These are phyloP conservation scores for Iguana delicatissima DNA, from an alignment of 2,797 vertebrate species.

Conservation along the genomic window DNA sequence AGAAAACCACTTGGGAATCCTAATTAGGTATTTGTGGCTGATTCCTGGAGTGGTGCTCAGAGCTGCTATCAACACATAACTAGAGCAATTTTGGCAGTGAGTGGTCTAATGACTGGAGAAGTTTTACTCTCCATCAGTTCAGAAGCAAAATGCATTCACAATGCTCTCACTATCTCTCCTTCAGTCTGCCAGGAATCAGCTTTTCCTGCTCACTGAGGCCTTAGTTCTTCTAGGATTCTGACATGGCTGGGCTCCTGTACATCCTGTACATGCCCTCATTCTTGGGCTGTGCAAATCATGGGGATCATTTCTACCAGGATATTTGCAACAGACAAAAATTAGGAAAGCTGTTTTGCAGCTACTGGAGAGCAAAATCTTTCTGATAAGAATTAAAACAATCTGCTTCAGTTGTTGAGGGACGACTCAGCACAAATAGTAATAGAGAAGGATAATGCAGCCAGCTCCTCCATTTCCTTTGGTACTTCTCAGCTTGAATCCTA, in stretches of 20 bases:
- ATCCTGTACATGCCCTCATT: not conserved
- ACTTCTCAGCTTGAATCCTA: not conserved
- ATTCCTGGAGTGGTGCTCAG: conserved; percentile 1
- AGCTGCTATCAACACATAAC: not conserved
- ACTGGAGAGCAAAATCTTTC: not conserved
- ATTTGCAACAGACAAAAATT: not conserved
- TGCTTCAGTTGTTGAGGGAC: not conserved
- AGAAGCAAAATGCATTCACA: not conserved
- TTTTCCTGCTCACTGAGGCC: not conserved
- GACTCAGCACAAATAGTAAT: not conserved
- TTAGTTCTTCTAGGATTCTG: not conserved
- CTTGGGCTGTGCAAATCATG: not conserved
- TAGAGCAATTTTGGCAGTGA: not conserved
- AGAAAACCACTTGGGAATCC: not conserved
- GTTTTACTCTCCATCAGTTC: not conserved
- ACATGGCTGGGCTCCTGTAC: not conserved
- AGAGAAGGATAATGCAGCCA: not conserved
- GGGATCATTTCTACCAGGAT: not conserved
- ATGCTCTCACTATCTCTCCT: not conserved
- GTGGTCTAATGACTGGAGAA: not conserved
- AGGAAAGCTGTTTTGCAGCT: conserved; percentile 9
- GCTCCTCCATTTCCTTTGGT: not conserved
- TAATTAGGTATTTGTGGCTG: not conserved
- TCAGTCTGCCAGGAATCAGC: not conserved
- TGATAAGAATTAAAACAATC: not conserved